These are phyloP conservation scores for Phataginus tetradactyla DNA, from an alignment of 2,797 vertebrate species.

Conservation along the genomic window DNA sequence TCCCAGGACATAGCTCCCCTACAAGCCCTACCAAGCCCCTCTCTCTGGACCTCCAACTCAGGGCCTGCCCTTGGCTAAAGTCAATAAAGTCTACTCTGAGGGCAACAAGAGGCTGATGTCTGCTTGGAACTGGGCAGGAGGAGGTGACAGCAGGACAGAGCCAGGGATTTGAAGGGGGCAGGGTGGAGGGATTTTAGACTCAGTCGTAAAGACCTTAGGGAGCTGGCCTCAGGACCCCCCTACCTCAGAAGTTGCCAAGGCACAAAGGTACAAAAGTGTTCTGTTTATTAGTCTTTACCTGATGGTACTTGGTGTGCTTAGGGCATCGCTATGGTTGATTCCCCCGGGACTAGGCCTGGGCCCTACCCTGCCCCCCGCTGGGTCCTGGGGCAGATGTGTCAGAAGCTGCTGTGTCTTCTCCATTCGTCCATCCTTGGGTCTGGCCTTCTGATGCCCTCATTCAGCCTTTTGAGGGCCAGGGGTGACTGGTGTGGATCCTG, in stretches of 20 bases:
- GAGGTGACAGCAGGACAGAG: not conserved
- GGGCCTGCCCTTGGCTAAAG: not conserved
- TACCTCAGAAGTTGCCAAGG: not conserved
- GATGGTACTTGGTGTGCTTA: not conserved
- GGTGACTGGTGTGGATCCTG: not conserved
- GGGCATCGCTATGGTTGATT: not conserved
- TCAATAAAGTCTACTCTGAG: constrained; percentile 73
- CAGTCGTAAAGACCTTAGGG: not conserved
- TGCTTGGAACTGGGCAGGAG: not conserved
- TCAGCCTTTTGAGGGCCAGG: constrained; percentile 9
- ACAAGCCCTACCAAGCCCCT: fast-evolving
- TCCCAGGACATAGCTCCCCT: constrained; percentile 78
- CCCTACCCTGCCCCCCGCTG: not conserved
- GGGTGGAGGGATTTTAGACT: not conserved
- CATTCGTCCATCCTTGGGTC: not conserved
- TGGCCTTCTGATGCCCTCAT: constrained; percentile 28
- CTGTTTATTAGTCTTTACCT: constrained; percentile 44
- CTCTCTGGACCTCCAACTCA: not conserved
- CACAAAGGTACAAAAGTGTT: not conserved
- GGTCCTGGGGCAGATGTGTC: not conserved
- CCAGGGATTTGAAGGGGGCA: not conserved
- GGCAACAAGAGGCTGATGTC: not conserved
- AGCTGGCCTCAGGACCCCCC: not conserved
- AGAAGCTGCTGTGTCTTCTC: not conserved
- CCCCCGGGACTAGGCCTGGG: not conserved